Base-by-base conservation (phyloP, 1,140 invertebrate species). In the Drosophila sucinea region DNA sequence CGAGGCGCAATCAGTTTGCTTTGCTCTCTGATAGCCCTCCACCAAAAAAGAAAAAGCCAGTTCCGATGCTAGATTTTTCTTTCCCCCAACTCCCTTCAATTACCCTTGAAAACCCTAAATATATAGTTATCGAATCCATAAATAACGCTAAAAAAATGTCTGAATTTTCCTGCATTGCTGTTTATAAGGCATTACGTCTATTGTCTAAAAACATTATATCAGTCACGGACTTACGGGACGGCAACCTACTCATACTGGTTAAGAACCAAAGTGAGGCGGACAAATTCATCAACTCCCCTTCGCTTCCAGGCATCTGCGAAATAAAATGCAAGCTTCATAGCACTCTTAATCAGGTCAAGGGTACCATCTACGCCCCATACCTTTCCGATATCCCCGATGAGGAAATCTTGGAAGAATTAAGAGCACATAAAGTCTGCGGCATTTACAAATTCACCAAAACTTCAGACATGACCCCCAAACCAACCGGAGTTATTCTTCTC, bases 381-480 rank as follows among this genome's bases (percentile, higher is more conserved):
- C 38, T 40, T 11, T 40, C 38, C 38, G 3, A 40, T 3, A 40
- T 40, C 3, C 38, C 38, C 38, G 38, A 40, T n/a, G 6, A 35
- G 30, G 27, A 51, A 68, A 66, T 67, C 10, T 11, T 67, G 27
- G 10, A 67, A 25, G 38, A 67, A 35, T 47, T 58, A 32, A 44
- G 32, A 56, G 6, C 54, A 47, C 67, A 58, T 55, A 65, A 47
- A 5, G 25, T 60, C 11, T 64, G 40, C 7, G 32, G 33, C 4
- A 54, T 66, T 6, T 61, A 68, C 25, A 69, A 69, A 62, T 69
- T 62, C 23, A 41, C 5, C 8, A 69, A 69, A 32, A 35, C 33
- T 0, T 17, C 5, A 60, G 27, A 32, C 29, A 29, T 41, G 35
- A 33, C 27, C n/a, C 17, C 67, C 17, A 56, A 69, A 54, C 47